Percentiles rank a stretch among this genome's conserved stretches.
phyloP scores from a whole-genome alignment of 2,888 invertebrate species.

The Lithosia quadra region DNA sequence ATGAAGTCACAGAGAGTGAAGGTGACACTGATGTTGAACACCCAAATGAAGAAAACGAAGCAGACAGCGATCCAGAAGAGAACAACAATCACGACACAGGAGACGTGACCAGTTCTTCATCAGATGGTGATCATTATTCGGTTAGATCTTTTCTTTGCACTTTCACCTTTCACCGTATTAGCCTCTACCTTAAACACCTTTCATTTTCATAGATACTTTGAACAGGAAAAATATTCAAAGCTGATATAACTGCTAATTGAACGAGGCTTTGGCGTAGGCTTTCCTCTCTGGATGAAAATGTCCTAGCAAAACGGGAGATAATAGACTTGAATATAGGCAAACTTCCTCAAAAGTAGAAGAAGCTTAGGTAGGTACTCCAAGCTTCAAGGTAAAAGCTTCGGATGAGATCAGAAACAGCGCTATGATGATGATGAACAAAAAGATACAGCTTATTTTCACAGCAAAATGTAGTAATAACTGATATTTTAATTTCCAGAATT shows the following conservation, averaged over 20 bases:
- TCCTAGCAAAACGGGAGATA: too few relatives aligned
- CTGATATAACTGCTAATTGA: too few relatives aligned
- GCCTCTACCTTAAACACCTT: not conserved
- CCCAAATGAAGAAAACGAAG: constrained; percentile 51
- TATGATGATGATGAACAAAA: too few relatives aligned
- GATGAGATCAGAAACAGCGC: too few relatives aligned
- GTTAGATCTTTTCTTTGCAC: not conserved
- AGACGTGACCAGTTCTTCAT: constrained; percentile 28
- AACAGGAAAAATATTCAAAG: too few relatives aligned
- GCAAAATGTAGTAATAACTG: not conserved
- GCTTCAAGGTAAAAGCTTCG: too few relatives aligned
- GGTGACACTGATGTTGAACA: constrained; percentile 51
- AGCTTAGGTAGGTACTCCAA: too few relatives aligned
- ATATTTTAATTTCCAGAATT: constrained; percentile 39
- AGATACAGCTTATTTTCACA: not conserved
- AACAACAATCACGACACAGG: constrained; percentile 42
- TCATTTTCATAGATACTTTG: not conserved
- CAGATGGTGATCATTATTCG: constrained; percentile 34
- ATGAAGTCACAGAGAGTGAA: constrained; percentile 70
- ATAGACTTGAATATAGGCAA: too few relatives aligned
- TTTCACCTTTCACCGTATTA: not conserved
- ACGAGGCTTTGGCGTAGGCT: too few relatives aligned
- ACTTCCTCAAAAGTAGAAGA: too few relatives aligned
- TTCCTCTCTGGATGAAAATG: too few relatives aligned
- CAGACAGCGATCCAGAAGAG: constrained; percentile 42